Evolutionary conservation across 2,888 invertebrate genomes (phyloP).

Genomic region (Portevinia maculata): DNA sequence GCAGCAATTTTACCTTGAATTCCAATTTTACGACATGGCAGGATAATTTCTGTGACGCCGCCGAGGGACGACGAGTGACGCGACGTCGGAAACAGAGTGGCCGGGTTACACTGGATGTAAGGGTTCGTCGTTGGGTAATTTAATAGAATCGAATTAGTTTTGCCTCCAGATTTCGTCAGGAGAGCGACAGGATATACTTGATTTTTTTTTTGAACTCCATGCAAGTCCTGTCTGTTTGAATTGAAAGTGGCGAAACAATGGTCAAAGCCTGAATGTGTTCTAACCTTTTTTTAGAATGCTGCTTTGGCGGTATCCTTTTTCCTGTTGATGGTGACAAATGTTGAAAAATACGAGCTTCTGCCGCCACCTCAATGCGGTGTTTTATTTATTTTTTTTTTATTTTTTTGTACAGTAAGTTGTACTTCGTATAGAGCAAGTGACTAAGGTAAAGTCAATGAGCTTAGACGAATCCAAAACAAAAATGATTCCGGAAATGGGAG

Average conservation of each 20-base stretch:
- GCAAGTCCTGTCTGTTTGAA: slow-evolving; percentile 27
- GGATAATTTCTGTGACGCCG: slow-evolving; percentile 50
- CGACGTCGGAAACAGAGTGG: neutral
- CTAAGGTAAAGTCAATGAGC: slow-evolving; percentile 52
- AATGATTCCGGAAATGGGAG: slow-evolving; percentile 57
- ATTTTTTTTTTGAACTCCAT: slow-evolving; percentile 4
- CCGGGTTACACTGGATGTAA: slow-evolving; percentile 29
- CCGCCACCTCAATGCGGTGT: slow-evolving; percentile 22
- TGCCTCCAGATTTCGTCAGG: slow-evolving; percentile 13
- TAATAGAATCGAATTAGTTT: slow-evolving; percentile 56
- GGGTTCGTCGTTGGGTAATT: slow-evolving; percentile 32
- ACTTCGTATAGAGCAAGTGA: slow-evolving; percentile 5
- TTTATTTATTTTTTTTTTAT: no score
- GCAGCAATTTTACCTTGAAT: slow-evolving; percentile 69
- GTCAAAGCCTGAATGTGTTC: slow-evolving; percentile 37
- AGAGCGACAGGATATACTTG: slow-evolving; percentile 35
- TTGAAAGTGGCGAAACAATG: slow-evolving; percentile 50
- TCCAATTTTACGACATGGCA: slow-evolving; percentile 52
- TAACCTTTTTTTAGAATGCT: slow-evolving; percentile 5
- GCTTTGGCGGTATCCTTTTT: slow-evolving; percentile 38
- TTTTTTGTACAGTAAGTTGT: neutral
- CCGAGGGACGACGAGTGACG: neutral
- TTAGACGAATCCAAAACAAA: slow-evolving; percentile 15
- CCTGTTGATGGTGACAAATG: slow-evolving; percentile 52
- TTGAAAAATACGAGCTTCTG: slow-evolving; percentile 30